Evolutionary conservation across 2,888 invertebrate species (phyloP).

Genomic region (Drosophila algonquin): DNA sequence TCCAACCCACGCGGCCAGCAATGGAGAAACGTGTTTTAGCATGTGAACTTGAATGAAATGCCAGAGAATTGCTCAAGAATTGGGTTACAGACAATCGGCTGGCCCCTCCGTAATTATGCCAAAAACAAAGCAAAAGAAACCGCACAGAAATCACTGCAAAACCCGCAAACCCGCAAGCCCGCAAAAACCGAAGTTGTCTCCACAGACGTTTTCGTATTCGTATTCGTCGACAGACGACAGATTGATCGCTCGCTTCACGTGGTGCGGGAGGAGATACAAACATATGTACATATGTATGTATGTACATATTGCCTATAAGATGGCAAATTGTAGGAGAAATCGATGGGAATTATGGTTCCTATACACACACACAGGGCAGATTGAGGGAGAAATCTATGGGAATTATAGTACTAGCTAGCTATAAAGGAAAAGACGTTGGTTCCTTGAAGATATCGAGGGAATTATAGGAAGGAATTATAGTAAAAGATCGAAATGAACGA

Average conservation of each 20-base stretch:
- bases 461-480: too few relatives aligned
- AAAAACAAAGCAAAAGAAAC: conserved; percentile 5
- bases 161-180: too few relatives aligned
- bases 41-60: conserved; percentile 75
- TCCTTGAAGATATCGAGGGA: background rate
- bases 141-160: too few relatives aligned
- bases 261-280: background rate
- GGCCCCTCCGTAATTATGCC: conserved; percentile 57
- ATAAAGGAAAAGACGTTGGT: background rate
- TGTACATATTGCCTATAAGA: conserved; percentile 12
- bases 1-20: conserved; percentile 61
- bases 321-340: conserved; percentile 32
- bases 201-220: background rate
- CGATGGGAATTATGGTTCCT: background rate
- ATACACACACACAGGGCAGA: background rate
- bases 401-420: background rate
- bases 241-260: conserved; percentile 11
- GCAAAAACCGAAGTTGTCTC: conserved; percentile 20
- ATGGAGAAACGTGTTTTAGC: conserved; percentile 54
- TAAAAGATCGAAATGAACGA: too few relatives aligned
- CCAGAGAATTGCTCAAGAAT: conserved; percentile 54
- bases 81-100: conserved; percentile 74
- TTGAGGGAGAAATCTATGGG: conserved; percentile 11
- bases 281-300: too few relatives aligned
- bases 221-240: conserved; percentile 4